phyloP scores from a whole-genome alignment of 2,113 vertebrate genomes.

The Sorex araneus region DNA sequence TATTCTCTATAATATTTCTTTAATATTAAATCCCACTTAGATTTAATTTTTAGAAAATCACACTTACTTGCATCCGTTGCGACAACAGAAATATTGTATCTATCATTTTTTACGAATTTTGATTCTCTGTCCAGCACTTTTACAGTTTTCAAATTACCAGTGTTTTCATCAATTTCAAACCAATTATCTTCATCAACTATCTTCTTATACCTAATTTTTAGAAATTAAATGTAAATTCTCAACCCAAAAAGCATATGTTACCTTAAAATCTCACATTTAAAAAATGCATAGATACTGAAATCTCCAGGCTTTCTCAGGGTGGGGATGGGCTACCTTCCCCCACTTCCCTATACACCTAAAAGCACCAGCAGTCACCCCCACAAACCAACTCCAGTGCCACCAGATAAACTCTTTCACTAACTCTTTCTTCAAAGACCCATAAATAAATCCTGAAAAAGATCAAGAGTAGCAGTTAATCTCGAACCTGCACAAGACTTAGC shows the following conservation, averaged over 20 bases:
- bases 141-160: slow-evolving; percentile 90
- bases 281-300: too few relatives aligned
- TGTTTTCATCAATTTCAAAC: slow-evolving; percentile 89
- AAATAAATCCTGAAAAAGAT: too few relatives aligned
- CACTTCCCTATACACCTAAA: too few relatives aligned
- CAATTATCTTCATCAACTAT: slow-evolving; percentile 90
- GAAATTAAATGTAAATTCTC: slow-evolving; percentile 68
- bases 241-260: not conserved
- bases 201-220: slow-evolving; percentile 91
- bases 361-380: too few relatives aligned
- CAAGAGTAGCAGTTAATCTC: too few relatives aligned
- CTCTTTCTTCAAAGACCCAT: too few relatives aligned
- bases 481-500: too few relatives aligned
- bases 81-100: slow-evolving; percentile 89
- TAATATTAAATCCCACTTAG: not conserved
- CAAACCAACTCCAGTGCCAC: too few relatives aligned
- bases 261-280: too few relatives aligned
- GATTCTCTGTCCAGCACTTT: slow-evolving; percentile 93
- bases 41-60: slow-evolving; percentile 45
- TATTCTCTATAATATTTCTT: not conserved
- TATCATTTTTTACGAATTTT: slow-evolving; percentile 87
- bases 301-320: too few relatives aligned
- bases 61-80: slow-evolving; percentile 89
- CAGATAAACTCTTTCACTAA: too few relatives aligned
- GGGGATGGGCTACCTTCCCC: too few relatives aligned